Evolutionary conservation across 2,113 vertebrate species (phyloP), one percentile per base, ranked within the genome.

Genomic region (Callocephalon fimbriatum): DNA sequence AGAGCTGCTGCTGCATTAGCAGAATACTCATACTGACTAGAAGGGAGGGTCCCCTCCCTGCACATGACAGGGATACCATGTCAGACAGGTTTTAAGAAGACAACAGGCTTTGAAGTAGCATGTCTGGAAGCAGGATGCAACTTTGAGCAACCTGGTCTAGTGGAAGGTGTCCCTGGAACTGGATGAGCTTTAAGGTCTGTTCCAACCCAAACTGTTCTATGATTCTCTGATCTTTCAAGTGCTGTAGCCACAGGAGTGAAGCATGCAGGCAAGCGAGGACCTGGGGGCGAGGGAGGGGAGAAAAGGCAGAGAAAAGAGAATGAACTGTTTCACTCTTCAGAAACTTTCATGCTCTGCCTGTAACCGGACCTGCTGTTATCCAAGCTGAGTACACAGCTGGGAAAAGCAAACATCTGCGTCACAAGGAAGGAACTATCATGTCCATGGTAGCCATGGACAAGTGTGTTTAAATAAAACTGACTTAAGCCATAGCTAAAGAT

Each of bases 251-350:
- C 1, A 0, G 77, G 15, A 25, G 12, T 58, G 65, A 81, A 85
- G 50, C 10, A 9, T 17, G 50, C 26, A 74, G 54, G 9, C 22
- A 7, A 37, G n/a, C 0, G 0, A 29, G 26, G 38, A 65, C 16
- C 26, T 6, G 9, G 27, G 44, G 37, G 31, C 1, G 5, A 14
- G 10, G 10, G 51, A 19, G 29, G 27, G 26, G 19, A 78, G 67
- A n/a, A 75, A 40, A 79, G 23, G 45, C 31, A 44, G 35, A 48
- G 26, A 12, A 84, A 70, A 44, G 38, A 75, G 59, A 59, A 71
- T n/a, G 22, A 88, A 63, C 42, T 45, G 10, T 40, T 78, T 79
- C 37, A 37, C 17, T 68, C 42, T 68, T 40, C 32, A 73, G 77
- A 78, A 83, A 31, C 19, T n/a, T 78, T 50, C 32, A 21, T 23